phyloP scores from a whole-genome alignment of 2,888 invertebrate genomes.

The Phengaris arion region DNA sequence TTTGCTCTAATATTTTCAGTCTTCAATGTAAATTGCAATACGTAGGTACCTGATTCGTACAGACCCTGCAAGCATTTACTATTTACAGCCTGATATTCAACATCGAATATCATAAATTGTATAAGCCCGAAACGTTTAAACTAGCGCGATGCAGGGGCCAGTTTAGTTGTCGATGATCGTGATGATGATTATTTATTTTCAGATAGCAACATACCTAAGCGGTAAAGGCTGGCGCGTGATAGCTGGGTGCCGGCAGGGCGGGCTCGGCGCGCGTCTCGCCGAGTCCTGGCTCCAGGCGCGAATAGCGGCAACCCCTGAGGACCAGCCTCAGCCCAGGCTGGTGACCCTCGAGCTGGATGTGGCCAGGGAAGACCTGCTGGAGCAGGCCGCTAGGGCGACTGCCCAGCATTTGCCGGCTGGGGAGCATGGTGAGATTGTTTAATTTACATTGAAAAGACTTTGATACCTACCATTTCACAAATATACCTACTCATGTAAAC shows the following conservation, averaged over 20 bases:
- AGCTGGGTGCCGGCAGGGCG: constrained; percentile 84
- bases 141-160: too few relatives aligned
- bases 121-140: too few relatives aligned
- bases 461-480: neutral
- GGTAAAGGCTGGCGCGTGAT: constrained; percentile 88
- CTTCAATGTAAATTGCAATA: too few relatives aligned
- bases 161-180: too few relatives aligned
- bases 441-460: neutral
- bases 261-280: constrained; percentile 80
- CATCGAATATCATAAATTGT: too few relatives aligned
- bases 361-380: constrained; percentile 88
- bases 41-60: too few relatives aligned
- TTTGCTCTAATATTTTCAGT: too few relatives aligned
- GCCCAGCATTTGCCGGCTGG: constrained; percentile 90
- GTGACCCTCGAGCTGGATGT: constrained; percentile 88
- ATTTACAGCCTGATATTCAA: too few relatives aligned
- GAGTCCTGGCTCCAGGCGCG: constrained; percentile 79
- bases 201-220: constrained; percentile 85
- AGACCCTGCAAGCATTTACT: too few relatives aligned
- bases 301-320: constrained; percentile 72
- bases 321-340: constrained; percentile 75
- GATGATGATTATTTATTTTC: constrained; percentile 29
- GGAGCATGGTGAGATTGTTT: constrained; percentile 82
- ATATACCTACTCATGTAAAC: too few relatives aligned
- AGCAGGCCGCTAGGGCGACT: constrained; percentile 88